A percentile compares a stretch with the other conserved stretches of the same genome.
Conservation (phyloP, 2,113 vertebrate genomes). For the Sigmodon hispidus region DNA sequence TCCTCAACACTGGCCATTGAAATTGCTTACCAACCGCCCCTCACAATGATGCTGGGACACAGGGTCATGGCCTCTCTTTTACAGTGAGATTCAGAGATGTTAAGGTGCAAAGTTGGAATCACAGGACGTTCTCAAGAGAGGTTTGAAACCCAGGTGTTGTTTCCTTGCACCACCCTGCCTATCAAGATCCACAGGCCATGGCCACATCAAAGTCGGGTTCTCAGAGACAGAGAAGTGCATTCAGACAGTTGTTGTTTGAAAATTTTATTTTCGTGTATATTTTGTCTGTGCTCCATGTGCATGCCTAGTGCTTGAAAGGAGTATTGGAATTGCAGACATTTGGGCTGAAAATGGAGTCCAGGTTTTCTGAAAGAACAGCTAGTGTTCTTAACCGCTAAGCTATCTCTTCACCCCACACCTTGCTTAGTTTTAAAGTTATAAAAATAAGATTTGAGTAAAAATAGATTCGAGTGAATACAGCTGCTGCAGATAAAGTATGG, state of each 20-base stretch:
- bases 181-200: neutral
- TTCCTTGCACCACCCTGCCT: neutral
- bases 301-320: neutral
- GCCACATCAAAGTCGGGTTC: neutral
- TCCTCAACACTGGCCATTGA: neutral
- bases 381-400: neutral
- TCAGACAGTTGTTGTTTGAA: neutral
- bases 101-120: neutral
- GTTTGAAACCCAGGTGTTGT: neutral
- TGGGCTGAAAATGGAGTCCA: neutral
- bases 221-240: neutral
- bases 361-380: neutral
- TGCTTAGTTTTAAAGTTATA: constrained; percentile 1
- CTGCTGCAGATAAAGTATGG: neutral
- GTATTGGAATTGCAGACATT: neutral
- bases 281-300: neutral
- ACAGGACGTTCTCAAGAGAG: neutral
- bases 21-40: neutral
- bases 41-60: neutral
- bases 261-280: neutral
- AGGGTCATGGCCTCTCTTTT: neutral
- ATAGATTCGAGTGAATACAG: neutral
- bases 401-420: neutral
- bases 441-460: constrained; percentile 26
- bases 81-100: neutral